Evolutionary conservation across 1,140 invertebrate genomes (phyloP).

Genomic region (Caenorhabditis latens): DNA sequence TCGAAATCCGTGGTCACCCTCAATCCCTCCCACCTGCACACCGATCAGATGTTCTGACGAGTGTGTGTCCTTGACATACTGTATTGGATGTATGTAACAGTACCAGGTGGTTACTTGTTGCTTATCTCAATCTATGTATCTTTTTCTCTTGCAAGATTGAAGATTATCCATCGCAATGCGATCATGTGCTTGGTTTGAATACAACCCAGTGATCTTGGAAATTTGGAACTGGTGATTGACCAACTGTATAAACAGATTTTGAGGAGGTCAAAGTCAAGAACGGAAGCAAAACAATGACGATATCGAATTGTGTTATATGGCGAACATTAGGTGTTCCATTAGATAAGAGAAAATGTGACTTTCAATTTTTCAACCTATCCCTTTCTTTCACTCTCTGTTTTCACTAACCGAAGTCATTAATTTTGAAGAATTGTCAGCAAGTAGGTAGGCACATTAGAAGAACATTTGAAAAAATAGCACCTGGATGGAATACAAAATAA

Average conservation of each 20-base stretch:
- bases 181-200: background rate
- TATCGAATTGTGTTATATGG: background rate
- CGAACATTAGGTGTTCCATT: constrained; percentile 45
- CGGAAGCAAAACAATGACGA: constrained; percentile 25
- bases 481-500: constrained; percentile 15
- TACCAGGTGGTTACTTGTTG: constrained; percentile 40
- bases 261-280: constrained; percentile 11
- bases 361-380: background rate
- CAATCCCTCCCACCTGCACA: background rate
- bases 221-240: background rate
- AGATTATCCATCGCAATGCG: constrained; percentile 10
- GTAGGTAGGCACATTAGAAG: constrained; percentile 11
- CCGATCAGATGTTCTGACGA: constrained; percentile 40
- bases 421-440: constrained; percentile 11
- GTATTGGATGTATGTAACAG: constrained; percentile 16
- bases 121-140: constrained; percentile 30
- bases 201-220: background rate
- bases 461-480: background rate
- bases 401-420: background rate
- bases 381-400: background rate
- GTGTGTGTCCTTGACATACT: constrained; percentile 54
- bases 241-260: background rate
- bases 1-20: background rate
- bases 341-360: constrained; percentile 47
- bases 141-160: constrained; percentile 36